Evolutionary conservation across 2,797 vertebrate genomes (phyloP).

Genomic region (Chloroceryle inda): DNA sequence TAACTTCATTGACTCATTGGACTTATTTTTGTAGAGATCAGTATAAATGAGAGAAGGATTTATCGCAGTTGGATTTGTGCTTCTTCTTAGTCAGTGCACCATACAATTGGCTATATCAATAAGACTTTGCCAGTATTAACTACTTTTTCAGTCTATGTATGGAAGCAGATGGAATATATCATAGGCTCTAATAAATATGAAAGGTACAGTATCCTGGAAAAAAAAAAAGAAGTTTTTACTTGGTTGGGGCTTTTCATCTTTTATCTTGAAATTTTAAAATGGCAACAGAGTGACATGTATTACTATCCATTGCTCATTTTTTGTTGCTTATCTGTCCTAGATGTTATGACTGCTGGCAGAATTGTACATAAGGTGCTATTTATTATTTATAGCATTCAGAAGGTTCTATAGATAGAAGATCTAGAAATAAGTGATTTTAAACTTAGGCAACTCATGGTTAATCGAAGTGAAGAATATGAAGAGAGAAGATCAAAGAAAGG

Average conservation of each 20-base stretch:
- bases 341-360: neutral
- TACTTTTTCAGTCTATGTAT: neutral
- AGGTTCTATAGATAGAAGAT: neutral
- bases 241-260: neutral
- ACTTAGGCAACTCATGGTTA: neutral
- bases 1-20: slow-evolving; percentile 14
- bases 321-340: neutral
- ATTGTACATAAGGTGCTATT: neutral
- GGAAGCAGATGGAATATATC: slow-evolving; percentile 21
- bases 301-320: neutral
- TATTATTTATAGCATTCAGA: neutral
- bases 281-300: neutral
- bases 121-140: neutral
- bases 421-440: neutral
- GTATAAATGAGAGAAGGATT: slow-evolving; percentile 39
- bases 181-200: neutral
- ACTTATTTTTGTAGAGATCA: slow-evolving; percentile 33
- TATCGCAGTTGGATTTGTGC: slow-evolving; percentile 9
- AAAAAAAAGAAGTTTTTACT: neutral
- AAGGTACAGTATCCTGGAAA: neutral
- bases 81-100: slow-evolving; percentile 41
- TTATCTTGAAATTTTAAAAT: neutral
- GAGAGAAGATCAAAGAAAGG: neutral
- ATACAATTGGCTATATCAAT: slow-evolving; percentile 16
- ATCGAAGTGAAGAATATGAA: neutral